phyloP scores from a whole-genome alignment of 2,888 invertebrate genomes.

The Agonopterix subpropinquella region DNA sequence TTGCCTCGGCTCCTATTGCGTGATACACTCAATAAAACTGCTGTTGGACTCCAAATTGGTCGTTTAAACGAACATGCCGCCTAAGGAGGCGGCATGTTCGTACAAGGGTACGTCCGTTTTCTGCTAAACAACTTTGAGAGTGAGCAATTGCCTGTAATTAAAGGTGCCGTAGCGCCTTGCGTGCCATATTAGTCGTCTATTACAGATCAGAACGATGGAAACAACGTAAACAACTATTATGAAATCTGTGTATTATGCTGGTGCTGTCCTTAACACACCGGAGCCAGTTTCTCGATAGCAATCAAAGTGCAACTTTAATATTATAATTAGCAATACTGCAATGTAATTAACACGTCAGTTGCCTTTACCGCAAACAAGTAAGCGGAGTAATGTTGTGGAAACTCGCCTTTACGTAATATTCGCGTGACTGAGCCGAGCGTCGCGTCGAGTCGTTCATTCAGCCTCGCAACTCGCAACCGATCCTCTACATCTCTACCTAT shows the following conservation, averaged over 20 bases:
- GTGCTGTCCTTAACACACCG: slow-evolving; percentile 31
- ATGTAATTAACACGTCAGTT: slow-evolving; percentile 60
- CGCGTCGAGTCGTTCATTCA: slow-evolving; percentile 50
- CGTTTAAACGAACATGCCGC: slow-evolving; percentile 37
- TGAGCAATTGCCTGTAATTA: slow-evolving; percentile 10
- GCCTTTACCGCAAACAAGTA: slow-evolving; percentile 59
- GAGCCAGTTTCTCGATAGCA: slow-evolving; percentile 28
- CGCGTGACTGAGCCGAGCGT: slow-evolving; percentile 51
- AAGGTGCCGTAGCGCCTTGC: slow-evolving; percentile 5
- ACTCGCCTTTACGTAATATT: slow-evolving; percentile 47
- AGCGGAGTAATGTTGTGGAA: slow-evolving; percentile 47
- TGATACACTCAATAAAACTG: slow-evolving; percentile 63
- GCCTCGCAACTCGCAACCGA: slow-evolving; percentile 10
- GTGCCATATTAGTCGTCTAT: not conserved
- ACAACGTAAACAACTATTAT: not conserved
- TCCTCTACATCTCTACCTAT: not conserved
- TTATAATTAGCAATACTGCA: slow-evolving; percentile 56
- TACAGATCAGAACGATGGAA: not conserved
- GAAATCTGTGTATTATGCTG: slow-evolving; percentile 17
- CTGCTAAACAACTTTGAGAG: slow-evolving; percentile 7
- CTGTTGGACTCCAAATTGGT: slow-evolving; percentile 51
- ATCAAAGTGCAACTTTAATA: slow-evolving; percentile 41
- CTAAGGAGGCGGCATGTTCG: no score
- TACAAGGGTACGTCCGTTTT: slow-evolving; percentile 14
- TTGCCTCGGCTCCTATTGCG: slow-evolving; percentile 66